A percentile compares a stretch with the other conserved stretches of the same genome.
These are phyloP conservation scores for Philhelius pedissequus DNA, from an alignment of 2,888 invertebrate genomes.

Conservation along the genomic window DNA sequence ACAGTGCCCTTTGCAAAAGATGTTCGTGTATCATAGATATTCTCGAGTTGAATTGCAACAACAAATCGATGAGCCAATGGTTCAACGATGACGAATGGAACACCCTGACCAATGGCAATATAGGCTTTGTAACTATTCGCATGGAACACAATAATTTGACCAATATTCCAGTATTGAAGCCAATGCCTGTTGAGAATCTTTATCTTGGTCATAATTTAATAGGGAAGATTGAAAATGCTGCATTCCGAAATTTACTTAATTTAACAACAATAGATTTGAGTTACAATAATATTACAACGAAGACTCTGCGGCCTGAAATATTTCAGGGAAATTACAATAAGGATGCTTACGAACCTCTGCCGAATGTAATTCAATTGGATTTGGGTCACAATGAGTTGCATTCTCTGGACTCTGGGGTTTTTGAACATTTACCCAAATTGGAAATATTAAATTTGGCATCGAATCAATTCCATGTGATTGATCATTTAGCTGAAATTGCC, in stretches of 20 bases:
- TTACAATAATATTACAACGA: conserved; percentile 83
- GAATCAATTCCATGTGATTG: conserved; percentile 87
- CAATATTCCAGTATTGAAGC: conserved; percentile 79
- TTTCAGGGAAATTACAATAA: conserved; percentile 81
- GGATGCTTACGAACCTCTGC: conserved; percentile 72
- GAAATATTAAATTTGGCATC: conserved; percentile 84
- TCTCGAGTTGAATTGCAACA: conserved; percentile 81
- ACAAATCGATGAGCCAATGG: conserved; percentile 79
- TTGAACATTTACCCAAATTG: conserved; percentile 86
- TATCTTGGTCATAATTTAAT: conserved; percentile 84
- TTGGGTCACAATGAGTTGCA: conserved; percentile 86
- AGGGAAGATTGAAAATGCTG: conserved; percentile 81
- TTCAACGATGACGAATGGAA: conserved; percentile 82
- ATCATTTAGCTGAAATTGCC: conserved; percentile 83
- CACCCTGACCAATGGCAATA: conserved; percentile 72
- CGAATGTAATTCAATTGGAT: conserved; percentile 75
- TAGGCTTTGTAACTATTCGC: conserved; percentile 73
- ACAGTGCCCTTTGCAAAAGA: conserved; percentile 79
- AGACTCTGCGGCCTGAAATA: conserved; percentile 82
- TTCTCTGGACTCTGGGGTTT: conserved; percentile 85
- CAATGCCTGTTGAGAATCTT: conserved; percentile 79
- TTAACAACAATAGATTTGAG: conserved; percentile 85
- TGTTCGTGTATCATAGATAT: conserved; percentile 80
- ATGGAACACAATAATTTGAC: conserved; percentile 75
- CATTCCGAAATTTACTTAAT: conserved; percentile 83